A percentile compares a stretch with the other conserved stretches of the same genome.
Conservation (phyloP, 2,113 vertebrate species). For the Albula goreensis region DNA sequence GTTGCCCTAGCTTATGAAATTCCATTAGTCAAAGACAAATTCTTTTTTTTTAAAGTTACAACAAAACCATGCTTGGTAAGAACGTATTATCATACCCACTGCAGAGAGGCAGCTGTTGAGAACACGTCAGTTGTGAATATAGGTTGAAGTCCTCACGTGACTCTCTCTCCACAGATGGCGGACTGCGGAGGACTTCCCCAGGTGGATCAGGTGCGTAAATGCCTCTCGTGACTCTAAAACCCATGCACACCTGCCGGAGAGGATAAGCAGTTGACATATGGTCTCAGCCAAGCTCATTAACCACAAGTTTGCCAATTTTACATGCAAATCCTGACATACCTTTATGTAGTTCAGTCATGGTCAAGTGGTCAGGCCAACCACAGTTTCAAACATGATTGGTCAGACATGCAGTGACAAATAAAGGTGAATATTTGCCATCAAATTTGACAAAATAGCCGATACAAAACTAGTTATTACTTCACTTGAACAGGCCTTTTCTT, state of each 20-base stretch:
- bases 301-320: not conserved
- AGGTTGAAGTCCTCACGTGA: not conserved
- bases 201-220: constrained; percentile 82
- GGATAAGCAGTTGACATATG: not conserved
- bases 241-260: not conserved
- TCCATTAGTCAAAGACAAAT: not conserved
- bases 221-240: not conserved
- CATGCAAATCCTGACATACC: not conserved
- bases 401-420: not conserved
- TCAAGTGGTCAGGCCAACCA: not conserved
- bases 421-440: too few species aligned
- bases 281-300: not conserved
- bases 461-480: too few species aligned
- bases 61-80: not conserved
- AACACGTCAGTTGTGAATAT: not conserved
- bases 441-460: too few species aligned
- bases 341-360: not conserved
- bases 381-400: not conserved
- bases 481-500: too few species aligned
- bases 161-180: constrained; percentile 77
- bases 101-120: not conserved
- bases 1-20: not conserved
- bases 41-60: not conserved
- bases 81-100: not conserved
- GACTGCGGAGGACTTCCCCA: constrained; percentile 94